These are phyloP conservation scores for Tetramorium parvispinum DNA, from an alignment of 1,140 invertebrate genomes.

Conservation along the genomic window DNA sequence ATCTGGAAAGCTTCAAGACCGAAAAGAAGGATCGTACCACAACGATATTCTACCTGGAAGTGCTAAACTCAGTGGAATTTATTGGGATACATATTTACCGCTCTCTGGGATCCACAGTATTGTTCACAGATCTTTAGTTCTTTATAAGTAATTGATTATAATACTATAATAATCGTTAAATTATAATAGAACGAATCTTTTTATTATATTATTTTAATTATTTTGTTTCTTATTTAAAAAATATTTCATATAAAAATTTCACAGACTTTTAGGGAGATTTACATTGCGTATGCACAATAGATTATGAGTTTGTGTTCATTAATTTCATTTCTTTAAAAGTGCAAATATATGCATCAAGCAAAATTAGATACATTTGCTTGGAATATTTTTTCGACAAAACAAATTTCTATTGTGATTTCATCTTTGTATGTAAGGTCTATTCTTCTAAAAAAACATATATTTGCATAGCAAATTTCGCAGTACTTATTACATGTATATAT, in stretches of 20 bases:
- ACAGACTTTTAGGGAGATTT: neutral
- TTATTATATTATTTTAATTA: conserved; percentile 1
- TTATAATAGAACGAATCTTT: neutral
- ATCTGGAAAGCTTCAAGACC: conserved; percentile 93
- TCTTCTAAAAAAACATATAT: too few species aligned
- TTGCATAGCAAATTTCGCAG: too few species aligned
- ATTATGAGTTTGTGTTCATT: neutral
- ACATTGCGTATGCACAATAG: neutral
- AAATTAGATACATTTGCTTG: too few species aligned
- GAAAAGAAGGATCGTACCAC: conserved; percentile 90
- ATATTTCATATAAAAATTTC: neutral
- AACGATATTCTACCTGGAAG: conserved; percentile 89
- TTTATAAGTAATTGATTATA: conserved; percentile 89
- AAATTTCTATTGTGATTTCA: too few species aligned
- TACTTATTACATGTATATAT: neutral
- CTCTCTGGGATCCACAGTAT: conserved; percentile 93
- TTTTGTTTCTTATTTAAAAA: neutral
- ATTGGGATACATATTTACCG: conserved; percentile 95
- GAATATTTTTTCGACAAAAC: too few species aligned
- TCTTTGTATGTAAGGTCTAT: neutral
- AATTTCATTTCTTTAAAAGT: too few species aligned
- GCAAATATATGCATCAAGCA: too few species aligned
- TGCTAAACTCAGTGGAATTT: conserved; percentile 89
- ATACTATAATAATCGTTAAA: neutral
- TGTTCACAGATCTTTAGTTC: conserved; percentile 92